A percentile compares a stretch with the other conserved stretches of the same genome.
These are phyloP conservation scores for Siniperca undulata DNA, from an alignment of 2,797 vertebrate species.

Conservation along the genomic window DNA sequence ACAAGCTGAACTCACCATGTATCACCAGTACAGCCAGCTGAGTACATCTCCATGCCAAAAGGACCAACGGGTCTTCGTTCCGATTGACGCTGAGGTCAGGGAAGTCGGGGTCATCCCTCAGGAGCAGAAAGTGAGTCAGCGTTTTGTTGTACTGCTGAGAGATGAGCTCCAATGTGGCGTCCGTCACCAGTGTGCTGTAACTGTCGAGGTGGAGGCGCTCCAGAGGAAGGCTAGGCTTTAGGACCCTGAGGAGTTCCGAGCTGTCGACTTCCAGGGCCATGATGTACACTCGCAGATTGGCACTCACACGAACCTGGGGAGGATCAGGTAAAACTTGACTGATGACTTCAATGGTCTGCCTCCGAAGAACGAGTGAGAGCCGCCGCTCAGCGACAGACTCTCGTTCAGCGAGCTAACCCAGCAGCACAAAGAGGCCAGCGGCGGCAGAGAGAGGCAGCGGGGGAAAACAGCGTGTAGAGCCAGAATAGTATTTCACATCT, in stretches of 20 bases:
- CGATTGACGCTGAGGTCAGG: constrained; percentile 96
- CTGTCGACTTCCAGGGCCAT: constrained; percentile 97
- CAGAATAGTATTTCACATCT: no score
- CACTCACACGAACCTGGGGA: constrained; percentile 87
- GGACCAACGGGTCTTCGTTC: constrained; percentile 97
- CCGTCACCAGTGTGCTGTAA: constrained; percentile 93
- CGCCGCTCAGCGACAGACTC: no score
- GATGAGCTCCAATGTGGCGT: constrained; percentile 95
- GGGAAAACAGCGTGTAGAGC: no score
- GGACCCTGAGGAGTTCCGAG: constrained; percentile 94
- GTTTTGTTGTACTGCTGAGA: constrained; percentile 98
- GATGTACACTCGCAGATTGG: constrained; percentile 95
- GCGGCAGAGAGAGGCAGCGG: no score
- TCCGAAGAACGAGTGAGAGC: no score
- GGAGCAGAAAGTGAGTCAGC: constrained; percentile 96
- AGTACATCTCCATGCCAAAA: constrained; percentile 96
- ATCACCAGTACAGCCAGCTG: constrained; percentile 93
- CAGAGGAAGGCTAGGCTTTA: constrained; percentile 97
- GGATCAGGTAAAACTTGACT: neutral
- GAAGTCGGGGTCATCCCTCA: constrained; percentile 95
- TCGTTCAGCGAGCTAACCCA: no score
- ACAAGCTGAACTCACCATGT: constrained; percentile 89
- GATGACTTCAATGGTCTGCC: neutral
- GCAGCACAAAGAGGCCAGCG: no score
- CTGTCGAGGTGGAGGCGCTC: constrained; percentile 98